Percentiles rank a stretch among this genome's conserved stretches.
These are phyloP conservation scores for Drosophila neotestacea DNA, from an alignment of 2,888 invertebrate genomes.

Conservation along the genomic window DNA sequence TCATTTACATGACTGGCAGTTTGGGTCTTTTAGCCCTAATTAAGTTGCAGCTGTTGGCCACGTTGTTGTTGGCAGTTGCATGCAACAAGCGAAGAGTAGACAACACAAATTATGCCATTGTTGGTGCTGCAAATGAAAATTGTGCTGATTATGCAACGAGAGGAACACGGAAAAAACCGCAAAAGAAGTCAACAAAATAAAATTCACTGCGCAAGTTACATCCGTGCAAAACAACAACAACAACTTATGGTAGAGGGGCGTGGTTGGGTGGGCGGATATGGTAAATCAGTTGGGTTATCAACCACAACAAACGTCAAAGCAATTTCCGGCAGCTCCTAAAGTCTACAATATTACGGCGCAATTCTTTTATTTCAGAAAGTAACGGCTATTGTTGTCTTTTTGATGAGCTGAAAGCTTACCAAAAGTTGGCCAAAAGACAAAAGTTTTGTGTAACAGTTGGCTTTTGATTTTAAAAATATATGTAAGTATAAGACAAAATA, in stretches of 20 bases:
- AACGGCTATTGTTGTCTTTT: slow-evolving; percentile 4
- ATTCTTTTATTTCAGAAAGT: slow-evolving; percentile 13
- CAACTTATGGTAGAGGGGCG: not conserved
- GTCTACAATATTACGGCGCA: slow-evolving; percentile 41
- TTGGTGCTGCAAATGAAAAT: slow-evolving; percentile 5
- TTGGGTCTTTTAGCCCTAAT: slow-evolving; percentile 39
- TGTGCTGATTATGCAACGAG: slow-evolving; percentile 21
- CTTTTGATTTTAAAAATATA: slow-evolving; percentile 13
- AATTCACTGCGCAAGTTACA: not conserved
- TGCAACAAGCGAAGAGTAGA: slow-evolving; percentile 41
- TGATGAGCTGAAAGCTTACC: slow-evolving; percentile 7
- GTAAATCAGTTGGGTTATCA: slow-evolving; percentile 55
- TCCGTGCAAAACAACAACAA: slow-evolving; percentile 15
- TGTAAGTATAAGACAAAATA: not conserved
- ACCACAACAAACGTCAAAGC: slow-evolving; percentile 73
- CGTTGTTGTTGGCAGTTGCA: slow-evolving; percentile 7
- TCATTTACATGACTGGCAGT: slow-evolving; percentile 57
- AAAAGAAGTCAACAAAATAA: slow-evolving; percentile 22
- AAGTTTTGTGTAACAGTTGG: slow-evolving; percentile 12
- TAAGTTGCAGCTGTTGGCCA: slow-evolving; percentile 35
- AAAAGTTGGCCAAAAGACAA: slow-evolving; percentile 19
- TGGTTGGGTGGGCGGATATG: slow-evolving; percentile 23
- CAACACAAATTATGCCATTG: slow-evolving; percentile 1
- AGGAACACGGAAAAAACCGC: not conserved
- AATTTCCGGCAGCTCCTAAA: slow-evolving; percentile 59